These are phyloP conservation scores for Labrus mixtus DNA, from an alignment of 2,113 vertebrate species.

Conservation along the genomic window DNA sequence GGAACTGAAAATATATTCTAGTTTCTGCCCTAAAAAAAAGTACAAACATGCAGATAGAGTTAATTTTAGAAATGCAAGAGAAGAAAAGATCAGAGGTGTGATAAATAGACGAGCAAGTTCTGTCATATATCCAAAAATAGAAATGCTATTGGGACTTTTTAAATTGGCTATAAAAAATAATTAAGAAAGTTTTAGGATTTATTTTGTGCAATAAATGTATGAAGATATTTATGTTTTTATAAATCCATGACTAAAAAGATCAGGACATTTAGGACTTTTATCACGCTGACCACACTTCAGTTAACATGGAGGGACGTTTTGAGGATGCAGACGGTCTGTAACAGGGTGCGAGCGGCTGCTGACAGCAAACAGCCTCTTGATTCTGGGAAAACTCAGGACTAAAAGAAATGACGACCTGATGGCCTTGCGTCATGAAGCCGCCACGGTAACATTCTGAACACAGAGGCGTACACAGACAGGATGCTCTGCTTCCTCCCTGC, in stretches of 20 bases:
- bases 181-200: too few species aligned
- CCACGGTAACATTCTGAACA: conserved; percentile 14
- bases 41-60: conserved; percentile 9
- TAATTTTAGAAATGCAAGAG: background rate
- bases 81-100: background rate
- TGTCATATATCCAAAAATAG: too few species aligned
- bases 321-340: background rate
- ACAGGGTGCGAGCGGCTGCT: background rate
- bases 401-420: conserved; percentile 25
- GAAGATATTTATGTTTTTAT: background rate
- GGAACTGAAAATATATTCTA: conserved; percentile 57
- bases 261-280: background rate
- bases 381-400: conserved; percentile 30
- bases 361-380: conserved; percentile 25
- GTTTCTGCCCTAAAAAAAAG: conserved; percentile 23
- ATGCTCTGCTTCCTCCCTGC: conserved; percentile 43
- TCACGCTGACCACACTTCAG: conserved; percentile 7
- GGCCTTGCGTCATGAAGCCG: conserved; percentile 17
- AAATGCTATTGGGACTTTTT: background rate
- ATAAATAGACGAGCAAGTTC: background rate
- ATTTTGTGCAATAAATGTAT: background rate
- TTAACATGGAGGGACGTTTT: background rate
- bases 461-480: conserved; percentile 24
- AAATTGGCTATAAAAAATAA: too few species aligned
- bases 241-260: background rate